These are phyloP conservation scores for Polydrusus tereticollis DNA, from an alignment of 2,888 invertebrate genomes.

Conservation along the genomic window DNA sequence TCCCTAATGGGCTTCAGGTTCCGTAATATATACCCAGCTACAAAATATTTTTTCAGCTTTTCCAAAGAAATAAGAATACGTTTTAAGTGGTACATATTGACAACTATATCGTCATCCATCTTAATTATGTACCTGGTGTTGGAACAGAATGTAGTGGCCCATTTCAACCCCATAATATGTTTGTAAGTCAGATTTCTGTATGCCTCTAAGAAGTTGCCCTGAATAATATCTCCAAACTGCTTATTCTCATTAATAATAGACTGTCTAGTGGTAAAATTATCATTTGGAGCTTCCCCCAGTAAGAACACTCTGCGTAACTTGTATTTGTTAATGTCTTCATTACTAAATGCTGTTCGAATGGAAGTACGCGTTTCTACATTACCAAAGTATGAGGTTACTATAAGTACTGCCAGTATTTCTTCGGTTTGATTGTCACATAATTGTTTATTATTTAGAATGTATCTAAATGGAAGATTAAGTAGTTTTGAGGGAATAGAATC, in stretches of 20 bases:
- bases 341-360: constrained; percentile 77
- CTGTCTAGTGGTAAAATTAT: constrained; percentile 71
- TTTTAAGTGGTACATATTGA: constrained; percentile 75
- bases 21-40: constrained; percentile 78
- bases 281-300: constrained; percentile 72
- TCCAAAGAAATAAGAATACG: constrained; percentile 66
- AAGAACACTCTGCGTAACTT: constrained; percentile 78
- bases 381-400: constrained; percentile 84
- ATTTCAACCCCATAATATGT: constrained; percentile 84
- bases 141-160: constrained; percentile 76
- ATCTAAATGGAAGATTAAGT: constrained; percentile 59
- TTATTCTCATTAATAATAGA: constrained; percentile 74
- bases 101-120: constrained; percentile 85
- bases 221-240: constrained; percentile 78
- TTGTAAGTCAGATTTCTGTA: constrained; percentile 87
- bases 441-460: constrained; percentile 56
- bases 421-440: constrained; percentile 53
- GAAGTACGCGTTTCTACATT: constrained; percentile 79
- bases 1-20: constrained; percentile 75
- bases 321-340: constrained; percentile 70
- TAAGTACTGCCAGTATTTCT: constrained; percentile 65
- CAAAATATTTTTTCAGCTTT: constrained; percentile 59
- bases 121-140: constrained; percentile 78
- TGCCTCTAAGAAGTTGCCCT: constrained; percentile 80
- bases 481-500: constrained; percentile 47